Conservation (phyloP, 2,113 vertebrate genomes). For the Ochotona curzoniae region DNA sequence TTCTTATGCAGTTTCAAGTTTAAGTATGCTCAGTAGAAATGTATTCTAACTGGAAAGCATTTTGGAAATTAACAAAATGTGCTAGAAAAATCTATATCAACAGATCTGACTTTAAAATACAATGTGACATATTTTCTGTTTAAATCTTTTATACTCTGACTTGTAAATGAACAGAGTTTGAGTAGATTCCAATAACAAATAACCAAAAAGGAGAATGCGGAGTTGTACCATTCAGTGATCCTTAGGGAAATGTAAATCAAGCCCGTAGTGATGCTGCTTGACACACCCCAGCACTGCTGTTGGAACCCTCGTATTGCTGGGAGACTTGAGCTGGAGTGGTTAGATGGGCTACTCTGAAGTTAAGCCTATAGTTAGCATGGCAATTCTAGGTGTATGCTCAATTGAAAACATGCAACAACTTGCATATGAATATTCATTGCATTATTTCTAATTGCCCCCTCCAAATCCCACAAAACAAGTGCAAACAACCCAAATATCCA, state of each 20-base stretch:
- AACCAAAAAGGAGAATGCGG: too few relatives aligned
- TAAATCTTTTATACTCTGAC: not conserved
- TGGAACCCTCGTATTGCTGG: not conserved
- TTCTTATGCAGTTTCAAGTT: slow-evolving; percentile 24
- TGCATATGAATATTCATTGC: not conserved
- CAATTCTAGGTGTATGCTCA: not conserved
- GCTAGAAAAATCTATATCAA: not conserved
- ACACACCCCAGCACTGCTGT: not conserved
- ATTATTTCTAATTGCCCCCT: not conserved
- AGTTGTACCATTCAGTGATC: not conserved
- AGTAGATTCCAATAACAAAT: not conserved
- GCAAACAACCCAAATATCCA: not conserved
- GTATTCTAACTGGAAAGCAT: slow-evolving; percentile 32
- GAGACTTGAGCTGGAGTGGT: not conserved
- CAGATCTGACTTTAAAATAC: not conserved
- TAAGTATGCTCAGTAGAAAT: slow-evolving; percentile 25
- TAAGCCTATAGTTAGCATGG: not conserved
- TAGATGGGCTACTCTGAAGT: not conserved
- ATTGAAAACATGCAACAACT: not conserved
- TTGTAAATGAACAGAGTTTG: slow-evolving; percentile 36
- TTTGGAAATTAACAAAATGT: slow-evolving; percentile 44
- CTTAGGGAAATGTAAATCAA: not conserved
- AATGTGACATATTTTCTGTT: not conserved
- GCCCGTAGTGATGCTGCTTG: not conserved
- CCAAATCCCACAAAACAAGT: not conserved